phyloP scores from a whole-genome alignment of 2,888 invertebrate species.

The Sphaerolaimus hirsutus region DNA sequence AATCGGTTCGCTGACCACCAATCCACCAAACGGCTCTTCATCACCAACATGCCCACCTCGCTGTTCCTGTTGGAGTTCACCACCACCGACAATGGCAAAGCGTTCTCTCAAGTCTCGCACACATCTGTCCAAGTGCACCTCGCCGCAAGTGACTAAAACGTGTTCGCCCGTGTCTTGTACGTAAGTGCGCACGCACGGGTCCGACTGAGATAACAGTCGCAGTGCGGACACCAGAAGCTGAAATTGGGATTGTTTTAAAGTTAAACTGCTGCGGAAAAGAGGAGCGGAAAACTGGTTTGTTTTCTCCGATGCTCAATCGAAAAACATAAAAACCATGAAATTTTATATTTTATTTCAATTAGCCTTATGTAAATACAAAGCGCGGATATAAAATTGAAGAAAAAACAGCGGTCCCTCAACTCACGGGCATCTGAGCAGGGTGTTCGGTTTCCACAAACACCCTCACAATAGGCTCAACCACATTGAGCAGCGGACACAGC shows the following conservation, averaged over 20 bases:
- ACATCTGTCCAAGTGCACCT: slow-evolving; percentile 85
- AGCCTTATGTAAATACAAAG: no score
- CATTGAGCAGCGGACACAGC: slow-evolving; percentile 46
- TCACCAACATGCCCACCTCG: no score
- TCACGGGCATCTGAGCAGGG: background rate
- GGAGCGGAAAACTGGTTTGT: no score
- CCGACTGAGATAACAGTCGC: slow-evolving; percentile 66
- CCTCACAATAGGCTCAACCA: slow-evolving; percentile 60
- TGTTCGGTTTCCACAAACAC: slow-evolving; percentile 62
- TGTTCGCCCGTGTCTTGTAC: slow-evolving; percentile 83
- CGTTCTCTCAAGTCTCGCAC: slow-evolving; percentile 56
- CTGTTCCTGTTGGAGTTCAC: no score
- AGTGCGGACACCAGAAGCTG: slow-evolving; percentile 39
- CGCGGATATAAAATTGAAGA: no score
- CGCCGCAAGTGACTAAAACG: slow-evolving; percentile 76
- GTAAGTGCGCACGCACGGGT: slow-evolving; percentile 56
- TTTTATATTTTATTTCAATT: no score
- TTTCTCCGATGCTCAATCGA: no score
- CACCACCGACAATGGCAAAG: no score
- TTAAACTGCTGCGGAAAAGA: no score
- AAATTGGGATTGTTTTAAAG: no score
- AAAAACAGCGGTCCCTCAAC: no score
- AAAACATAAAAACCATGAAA: no score
- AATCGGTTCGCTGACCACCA: slow-evolving; percentile 79
- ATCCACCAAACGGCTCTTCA: slow-evolving; percentile 34